Percentiles rank a stretch among this genome's conserved stretches.
Evolutionary conservation across 2,888 invertebrate species (phyloP).

Genomic region (Lithophane socia): DNA sequence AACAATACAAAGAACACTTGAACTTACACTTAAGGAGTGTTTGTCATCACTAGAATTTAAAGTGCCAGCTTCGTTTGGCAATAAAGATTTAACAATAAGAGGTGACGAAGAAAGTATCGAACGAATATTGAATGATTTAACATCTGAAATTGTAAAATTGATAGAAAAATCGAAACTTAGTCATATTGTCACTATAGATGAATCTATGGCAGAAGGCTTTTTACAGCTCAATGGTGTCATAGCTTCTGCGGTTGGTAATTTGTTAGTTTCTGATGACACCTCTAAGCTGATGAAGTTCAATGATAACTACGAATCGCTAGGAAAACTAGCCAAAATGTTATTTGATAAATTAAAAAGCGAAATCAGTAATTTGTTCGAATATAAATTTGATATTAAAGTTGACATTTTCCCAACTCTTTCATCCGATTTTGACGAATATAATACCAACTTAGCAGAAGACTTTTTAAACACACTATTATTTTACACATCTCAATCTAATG

Average conservation of each 20-base stretch:
- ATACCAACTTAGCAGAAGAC: too few species aligned
- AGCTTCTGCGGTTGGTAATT: constrained; percentile 52
- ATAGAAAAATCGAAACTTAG: constrained; percentile 3
- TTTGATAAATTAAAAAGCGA: too few species aligned
- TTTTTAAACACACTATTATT: too few species aligned
- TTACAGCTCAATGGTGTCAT: constrained; percentile 36
- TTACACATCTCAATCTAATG: too few species aligned
- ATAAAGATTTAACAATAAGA: constrained; percentile 45
- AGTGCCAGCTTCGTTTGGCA: constrained; percentile 46
- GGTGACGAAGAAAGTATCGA: constrained; percentile 28
- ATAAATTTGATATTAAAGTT: too few species aligned
- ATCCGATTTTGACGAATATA: too few species aligned
- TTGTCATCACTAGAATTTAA: constrained; percentile 1
- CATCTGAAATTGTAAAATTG: constrained; percentile 6
- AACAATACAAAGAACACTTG: background rate
- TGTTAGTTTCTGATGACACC: constrained; percentile 22
- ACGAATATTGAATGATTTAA: constrained; percentile 26
- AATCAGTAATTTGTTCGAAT: too few species aligned
- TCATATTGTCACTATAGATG: constrained; percentile 27
- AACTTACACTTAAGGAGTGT: background rate
- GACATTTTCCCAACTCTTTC: too few species aligned
- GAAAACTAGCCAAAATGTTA: too few species aligned
- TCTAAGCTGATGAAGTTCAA: constrained; percentile 29
- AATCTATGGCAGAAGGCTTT: constrained; percentile 15
- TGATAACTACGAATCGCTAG: background rate